Base-by-base conservation (phyloP, 2,888 invertebrate species). In the Phortica okadai region DNA sequence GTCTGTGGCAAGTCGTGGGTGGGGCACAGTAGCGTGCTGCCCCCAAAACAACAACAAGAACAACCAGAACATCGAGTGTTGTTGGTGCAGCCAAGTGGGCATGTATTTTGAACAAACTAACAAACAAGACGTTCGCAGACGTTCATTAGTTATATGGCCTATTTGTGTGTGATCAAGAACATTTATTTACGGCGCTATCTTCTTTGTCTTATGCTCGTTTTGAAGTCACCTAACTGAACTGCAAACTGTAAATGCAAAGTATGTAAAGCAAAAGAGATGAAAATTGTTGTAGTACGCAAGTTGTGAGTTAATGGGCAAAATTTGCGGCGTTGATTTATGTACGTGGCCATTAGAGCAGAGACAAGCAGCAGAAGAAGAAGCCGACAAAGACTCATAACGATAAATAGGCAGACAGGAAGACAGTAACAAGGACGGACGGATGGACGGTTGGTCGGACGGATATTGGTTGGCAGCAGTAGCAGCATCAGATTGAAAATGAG, bases 311-410 rank as follows among this genome's bases (percentile, higher is more conserved):
- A 82, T 85, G 81, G 33, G 82, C 82, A 80, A 82, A 86, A 87
- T 85, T 87, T 87, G 86, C 83, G 77, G 78, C 80, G 83, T 85
- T 85, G 87, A 87, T 85, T 85, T 85, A 85, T 87, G 86, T 79
- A 82, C 82, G 78, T 74, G 81, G 79, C 87, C 87, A 84, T 87
- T 87, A 87, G 82, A 82, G 79, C 69, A 45, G 33, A 77, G 25
- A 72, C 72, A 54, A 16, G 42, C 74, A 75, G 41, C 59, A 16
- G 73, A 33, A 25, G 25, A 16, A 59, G 74, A 74, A 78, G 50
- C 79, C 79, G 76, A 74, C 73, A 77, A 41, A 74, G 44, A 3
- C 5, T 45, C 0, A 8, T 1, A 45, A 2, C 10, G 45, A 69
- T 8, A 10, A 42, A 42, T n/a, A n/a, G 42, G 16, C n/a, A 5